These are phyloP conservation scores for Zaprionus kolodkinae DNA, from an alignment of 1,140 invertebrate genomes.

Conservation along the genomic window DNA sequence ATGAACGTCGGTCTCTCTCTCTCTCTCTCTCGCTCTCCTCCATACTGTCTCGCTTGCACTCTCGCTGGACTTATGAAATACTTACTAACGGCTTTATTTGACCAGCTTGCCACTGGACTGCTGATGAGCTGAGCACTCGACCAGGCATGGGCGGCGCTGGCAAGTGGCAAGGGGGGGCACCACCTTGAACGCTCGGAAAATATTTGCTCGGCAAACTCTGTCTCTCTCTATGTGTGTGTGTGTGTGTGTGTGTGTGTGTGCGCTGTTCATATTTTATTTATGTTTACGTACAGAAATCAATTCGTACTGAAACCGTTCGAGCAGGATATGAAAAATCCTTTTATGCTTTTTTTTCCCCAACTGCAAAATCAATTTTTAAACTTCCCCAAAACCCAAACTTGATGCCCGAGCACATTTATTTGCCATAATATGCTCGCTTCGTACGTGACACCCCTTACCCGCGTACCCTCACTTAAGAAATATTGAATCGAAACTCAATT, in stretches of 20 bases:
- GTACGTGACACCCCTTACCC: conserved; percentile 59
- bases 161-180: background rate
- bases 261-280: conserved; percentile 79
- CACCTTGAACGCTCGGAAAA: conserved; percentile 59
- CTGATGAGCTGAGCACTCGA: conserved; percentile 55
- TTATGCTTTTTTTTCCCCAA: conserved; percentile 52
- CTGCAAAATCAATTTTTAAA: conserved; percentile 82
- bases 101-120: conserved; percentile 69
- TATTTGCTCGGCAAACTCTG: conserved; percentile 63
- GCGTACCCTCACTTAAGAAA: conserved; percentile 29
- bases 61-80: conserved; percentile 74
- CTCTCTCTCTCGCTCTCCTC: conserved; percentile 37
- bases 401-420: conserved; percentile 72
- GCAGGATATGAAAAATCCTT: conserved; percentile 71
- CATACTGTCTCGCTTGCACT: conserved; percentile 27
- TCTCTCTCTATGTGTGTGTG: too few species aligned
- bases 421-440: conserved; percentile 68
- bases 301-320: conserved; percentile 63
- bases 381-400: conserved; percentile 37
- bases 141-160: background rate
- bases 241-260: background rate
- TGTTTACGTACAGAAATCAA: conserved; percentile 80
- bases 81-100: conserved; percentile 81
- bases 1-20: conserved; percentile 24
- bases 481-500: conserved; percentile 60